Evolutionary conservation across 1,140 invertebrate species (phyloP).

Genomic region (Prorops nasuta): DNA sequence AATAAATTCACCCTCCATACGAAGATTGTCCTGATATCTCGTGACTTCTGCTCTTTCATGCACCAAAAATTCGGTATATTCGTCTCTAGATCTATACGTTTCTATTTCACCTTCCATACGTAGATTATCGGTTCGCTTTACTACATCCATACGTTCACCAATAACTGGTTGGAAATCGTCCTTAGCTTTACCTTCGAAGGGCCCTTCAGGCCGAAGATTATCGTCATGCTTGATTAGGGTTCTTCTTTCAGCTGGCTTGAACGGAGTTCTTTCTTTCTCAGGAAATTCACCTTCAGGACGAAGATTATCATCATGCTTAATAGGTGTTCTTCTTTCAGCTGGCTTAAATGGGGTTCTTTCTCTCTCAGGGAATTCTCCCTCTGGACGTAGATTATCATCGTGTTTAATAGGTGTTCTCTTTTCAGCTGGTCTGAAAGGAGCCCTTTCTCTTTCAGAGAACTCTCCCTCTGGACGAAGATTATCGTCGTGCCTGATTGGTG

Average conservation of each 20-base stretch:
- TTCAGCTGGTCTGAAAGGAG: conserved; percentile 37
- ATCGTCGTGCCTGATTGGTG: conserved; percentile 53
- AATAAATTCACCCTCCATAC: conserved; percentile 57
- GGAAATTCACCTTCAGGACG: conserved; percentile 61
- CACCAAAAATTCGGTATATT: conserved; percentile 55
- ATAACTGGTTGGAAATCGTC: conserved; percentile 58
- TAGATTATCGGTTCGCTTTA: conserved; percentile 65
- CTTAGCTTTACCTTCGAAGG: conserved; percentile 54
- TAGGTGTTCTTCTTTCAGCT: conserved; percentile 51
- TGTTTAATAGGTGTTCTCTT: conserved; percentile 56
- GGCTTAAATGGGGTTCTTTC: conserved; percentile 18
- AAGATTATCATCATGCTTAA: conserved; percentile 61
- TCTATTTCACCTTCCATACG: conserved; percentile 62
- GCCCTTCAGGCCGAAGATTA: conserved; percentile 61
- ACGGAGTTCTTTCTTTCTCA: conserved; percentile 56
- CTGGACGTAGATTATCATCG: conserved; percentile 59
- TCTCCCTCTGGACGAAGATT: conserved; percentile 55
- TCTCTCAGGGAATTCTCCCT: conserved; percentile 57
- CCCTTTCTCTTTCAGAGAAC: conserved; percentile 33
- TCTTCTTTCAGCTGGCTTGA: conserved; percentile 52
- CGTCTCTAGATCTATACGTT: conserved; percentile 41
- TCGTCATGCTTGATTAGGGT: conserved; percentile 54
- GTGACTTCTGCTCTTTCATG: conserved; percentile 53
- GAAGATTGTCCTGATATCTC: conserved; percentile 56
- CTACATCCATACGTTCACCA: conserved; percentile 62